Percentiles rank a stretch among this genome's conserved stretches.
Conservation (phyloP, 2,888 invertebrate genomes). For the Choristoneura rosaceana region DNA sequence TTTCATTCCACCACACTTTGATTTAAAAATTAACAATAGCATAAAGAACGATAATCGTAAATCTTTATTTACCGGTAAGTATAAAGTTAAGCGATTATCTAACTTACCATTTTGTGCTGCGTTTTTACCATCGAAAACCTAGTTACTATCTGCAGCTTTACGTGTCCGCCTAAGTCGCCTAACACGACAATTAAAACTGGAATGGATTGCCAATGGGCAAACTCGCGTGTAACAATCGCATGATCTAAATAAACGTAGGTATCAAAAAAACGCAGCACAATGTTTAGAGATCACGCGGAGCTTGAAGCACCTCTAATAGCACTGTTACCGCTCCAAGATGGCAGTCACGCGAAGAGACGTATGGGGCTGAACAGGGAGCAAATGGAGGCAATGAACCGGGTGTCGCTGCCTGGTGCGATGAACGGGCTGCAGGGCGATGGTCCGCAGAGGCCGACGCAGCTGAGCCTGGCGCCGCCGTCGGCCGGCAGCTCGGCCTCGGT, state of each 20-base stretch:
- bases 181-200: not conserved
- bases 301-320: constrained; percentile 74
- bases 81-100: constrained; percentile 22
- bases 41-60: constrained; percentile 15
- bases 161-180: constrained; percentile 3
- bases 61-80: constrained; percentile 39
- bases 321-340: constrained; percentile 82
- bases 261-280: constrained; percentile 43
- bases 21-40: constrained; percentile 1
- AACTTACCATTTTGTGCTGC: constrained; percentile 48
- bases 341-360: constrained; percentile 85
- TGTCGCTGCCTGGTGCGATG: constrained; percentile 72
- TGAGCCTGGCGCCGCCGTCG: constrained; percentile 72
- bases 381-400: constrained; percentile 83
- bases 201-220: constrained; percentile 9
- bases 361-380: constrained; percentile 85
- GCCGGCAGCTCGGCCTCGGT: constrained; percentile 58
- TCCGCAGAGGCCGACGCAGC: constrained; percentile 76
- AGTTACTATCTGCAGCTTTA: constrained; percentile 2
- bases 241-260: not conserved
- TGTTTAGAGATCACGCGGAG: constrained; percentile 49
- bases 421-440: constrained; percentile 52
- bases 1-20: constrained; percentile 16
- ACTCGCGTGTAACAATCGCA: constrained; percentile 14
- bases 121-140: constrained; percentile 44